A percentile compares a stretch with the other conserved stretches of the same genome.
These are phyloP conservation scores for Urechis unicinctus DNA, from an alignment of 2,888 invertebrate species.

Conservation along the genomic window DNA sequence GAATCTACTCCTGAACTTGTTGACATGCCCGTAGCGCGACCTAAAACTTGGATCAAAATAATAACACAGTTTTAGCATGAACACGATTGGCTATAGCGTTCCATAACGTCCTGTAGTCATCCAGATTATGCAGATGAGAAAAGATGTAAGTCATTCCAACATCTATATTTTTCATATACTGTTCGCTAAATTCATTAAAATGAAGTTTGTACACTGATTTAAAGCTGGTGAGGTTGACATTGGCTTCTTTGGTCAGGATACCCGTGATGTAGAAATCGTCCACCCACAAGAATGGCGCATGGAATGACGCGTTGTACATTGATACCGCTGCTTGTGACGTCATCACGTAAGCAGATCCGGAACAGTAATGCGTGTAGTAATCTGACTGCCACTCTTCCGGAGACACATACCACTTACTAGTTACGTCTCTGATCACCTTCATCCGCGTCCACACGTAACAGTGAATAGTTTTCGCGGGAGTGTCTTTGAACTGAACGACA, in stretches of 20 bases:
- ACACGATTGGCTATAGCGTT: neutral
- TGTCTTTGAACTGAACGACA: slow-evolving; percentile 1
- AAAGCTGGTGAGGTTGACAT: slow-evolving; percentile 13
- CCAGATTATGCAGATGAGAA: neutral
- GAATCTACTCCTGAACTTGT: no score
- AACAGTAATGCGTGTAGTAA: slow-evolving; percentile 49
- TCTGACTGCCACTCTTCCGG: slow-evolving; percentile 42
- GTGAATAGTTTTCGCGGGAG: slow-evolving; percentile 3
- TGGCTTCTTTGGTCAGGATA: slow-evolving; percentile 53
- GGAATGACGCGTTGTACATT: slow-evolving; percentile 60
- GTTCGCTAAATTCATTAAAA: neutral
- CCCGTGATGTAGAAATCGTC: slow-evolving; percentile 85
- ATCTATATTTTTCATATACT: neutral
- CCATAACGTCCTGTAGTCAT: neutral
- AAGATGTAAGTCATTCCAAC: neutral
- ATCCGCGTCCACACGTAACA: slow-evolving; percentile 37
- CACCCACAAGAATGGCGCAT: slow-evolving; percentile 76
- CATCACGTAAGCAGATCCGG: slow-evolving; percentile 54
- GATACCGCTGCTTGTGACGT: slow-evolving; percentile 60
- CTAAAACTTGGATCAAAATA: no score
- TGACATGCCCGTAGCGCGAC: no score
- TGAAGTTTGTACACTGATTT: neutral
- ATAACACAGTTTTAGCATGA: neutral
- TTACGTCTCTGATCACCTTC: slow-evolving; percentile 43
- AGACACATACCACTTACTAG: slow-evolving; percentile 50